Conservation (phyloP, 2,797 vertebrate species). For the Chanos chanos region DNA sequence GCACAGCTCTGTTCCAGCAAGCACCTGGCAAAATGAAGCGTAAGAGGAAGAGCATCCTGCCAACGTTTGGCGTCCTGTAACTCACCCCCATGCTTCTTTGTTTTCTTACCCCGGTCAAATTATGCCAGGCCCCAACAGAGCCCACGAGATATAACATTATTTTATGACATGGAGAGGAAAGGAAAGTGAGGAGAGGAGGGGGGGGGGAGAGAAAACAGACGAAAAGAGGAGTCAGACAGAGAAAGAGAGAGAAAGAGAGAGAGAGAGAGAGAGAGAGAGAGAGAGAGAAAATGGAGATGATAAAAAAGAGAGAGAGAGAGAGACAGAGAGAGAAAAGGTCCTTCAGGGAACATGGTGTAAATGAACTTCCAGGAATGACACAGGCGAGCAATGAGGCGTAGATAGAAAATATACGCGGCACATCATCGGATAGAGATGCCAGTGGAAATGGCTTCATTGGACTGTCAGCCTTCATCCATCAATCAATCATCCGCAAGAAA, state of each 20-base stretch:
- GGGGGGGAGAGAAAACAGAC: conserved; percentile 51
- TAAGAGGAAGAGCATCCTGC: conserved; percentile 57
- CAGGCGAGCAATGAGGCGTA: conserved; percentile 99
- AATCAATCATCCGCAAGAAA: conserved; percentile 99
- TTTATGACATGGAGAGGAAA: conserved; percentile 82
- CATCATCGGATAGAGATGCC: conserved; percentile 99
- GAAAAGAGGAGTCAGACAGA: conserved; percentile 35
- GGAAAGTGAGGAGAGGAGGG: too few species aligned
- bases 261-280: conserved; percentile 3
- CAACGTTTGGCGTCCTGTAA: conserved; percentile 66
- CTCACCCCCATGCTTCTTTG: conserved; percentile 72
- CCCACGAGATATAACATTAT: conserved; percentile 76
- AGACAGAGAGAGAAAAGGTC: conserved; percentile 74
- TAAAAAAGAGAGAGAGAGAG: conserved; percentile 8
- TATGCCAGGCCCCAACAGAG: conserved; percentile 89
- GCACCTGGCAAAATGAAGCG: conserved; percentile 52
- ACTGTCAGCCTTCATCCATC: conserved; percentile 99
- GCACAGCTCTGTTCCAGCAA: conserved; percentile 45
- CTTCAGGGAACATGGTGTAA: conserved; percentile 98
- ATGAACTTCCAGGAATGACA: conserved; percentile 99
- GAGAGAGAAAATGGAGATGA: conserved; percentile 62
- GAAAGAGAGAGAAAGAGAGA: conserved; percentile 9
- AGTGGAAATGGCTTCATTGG: conserved; percentile 99
- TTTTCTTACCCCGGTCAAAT: conserved; percentile 74
- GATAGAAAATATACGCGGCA: conserved; percentile 99